A percentile compares a stretch with the other conserved stretches of the same genome.
Evolutionary conservation across 2,888 invertebrate genomes (phyloP).

Genomic region (Eugnorisma glareosa): DNA sequence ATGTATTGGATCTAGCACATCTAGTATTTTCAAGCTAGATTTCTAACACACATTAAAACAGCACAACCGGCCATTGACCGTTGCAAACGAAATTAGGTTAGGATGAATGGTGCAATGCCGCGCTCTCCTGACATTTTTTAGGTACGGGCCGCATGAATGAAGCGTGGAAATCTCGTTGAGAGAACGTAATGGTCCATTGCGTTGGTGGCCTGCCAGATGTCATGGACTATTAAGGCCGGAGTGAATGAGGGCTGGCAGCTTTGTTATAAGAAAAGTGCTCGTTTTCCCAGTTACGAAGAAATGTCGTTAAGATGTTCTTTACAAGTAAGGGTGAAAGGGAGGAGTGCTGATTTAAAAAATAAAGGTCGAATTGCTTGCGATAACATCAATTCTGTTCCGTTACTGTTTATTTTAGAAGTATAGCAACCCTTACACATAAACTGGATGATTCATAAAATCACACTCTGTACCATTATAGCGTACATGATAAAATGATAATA

Average conservation of each 20-base stretch:
- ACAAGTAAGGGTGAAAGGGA: conserved; percentile 21
- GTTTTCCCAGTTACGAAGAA: conserved; percentile 34
- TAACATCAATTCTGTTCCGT: conserved; percentile 32
- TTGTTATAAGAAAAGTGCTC: conserved; percentile 47
- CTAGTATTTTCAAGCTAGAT: conserved; percentile 24
- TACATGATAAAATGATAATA: conserved; percentile 27
- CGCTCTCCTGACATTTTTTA: conserved; percentile 66
- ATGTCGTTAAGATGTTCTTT: conserved; percentile 38
- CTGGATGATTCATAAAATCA: conserved; percentile 44
- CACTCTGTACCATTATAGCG: conserved; percentile 4
- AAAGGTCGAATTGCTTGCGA: conserved; percentile 25
- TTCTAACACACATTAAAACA: conserved; percentile 36
- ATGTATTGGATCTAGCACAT: background rate
- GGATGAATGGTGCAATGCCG: conserved; percentile 69
- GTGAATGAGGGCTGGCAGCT: conserved; percentile 61
- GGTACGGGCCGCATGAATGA: conserved; percentile 67
- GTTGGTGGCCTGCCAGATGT: conserved; percentile 69
- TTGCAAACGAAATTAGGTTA: conserved; percentile 71
- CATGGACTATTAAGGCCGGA: conserved; percentile 65
- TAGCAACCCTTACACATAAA: conserved; percentile 27
- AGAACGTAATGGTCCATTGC: conserved; percentile 69
- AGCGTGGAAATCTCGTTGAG: conserved; percentile 71
- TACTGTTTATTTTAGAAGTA: background rate
- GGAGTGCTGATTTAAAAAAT: conserved; percentile 12
- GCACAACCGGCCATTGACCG: conserved; percentile 60